Evolutionary conservation across 2,113 vertebrate genomes (phyloP).

Genomic region (Callospermophilus lateralis): DNA sequence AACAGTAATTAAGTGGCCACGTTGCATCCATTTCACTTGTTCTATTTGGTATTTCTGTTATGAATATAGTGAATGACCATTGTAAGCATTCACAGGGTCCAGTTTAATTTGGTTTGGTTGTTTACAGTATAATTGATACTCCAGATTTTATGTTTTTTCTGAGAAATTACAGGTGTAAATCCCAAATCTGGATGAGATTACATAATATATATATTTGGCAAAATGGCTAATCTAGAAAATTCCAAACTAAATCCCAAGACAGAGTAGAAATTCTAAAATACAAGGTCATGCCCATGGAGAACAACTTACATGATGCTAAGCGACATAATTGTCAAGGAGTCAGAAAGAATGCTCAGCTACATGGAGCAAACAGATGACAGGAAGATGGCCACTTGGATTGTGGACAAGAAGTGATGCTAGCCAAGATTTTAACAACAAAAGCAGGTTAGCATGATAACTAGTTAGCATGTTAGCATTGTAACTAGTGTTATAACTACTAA

Average conservation of each 20-base stretch:
- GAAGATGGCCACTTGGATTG: background rate
- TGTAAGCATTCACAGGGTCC: background rate
- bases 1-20: background rate
- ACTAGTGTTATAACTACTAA: background rate
- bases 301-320: background rate
- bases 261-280: background rate
- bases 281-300: background rate
- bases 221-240: background rate
- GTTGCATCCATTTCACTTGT: background rate
- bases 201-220: background rate
- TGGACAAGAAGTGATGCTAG: background rate
- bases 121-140: background rate
- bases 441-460: too few species aligned
- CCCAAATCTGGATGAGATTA: background rate
- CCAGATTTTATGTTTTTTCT: conserved; percentile 2
- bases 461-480: background rate
- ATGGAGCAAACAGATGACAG: background rate
- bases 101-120: conserved; percentile 48
- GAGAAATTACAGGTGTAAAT: background rate
- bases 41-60: conserved; percentile 27
- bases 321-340: background rate
- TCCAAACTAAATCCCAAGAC: conserved; percentile 17
- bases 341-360: background rate
- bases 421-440: background rate
- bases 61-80: background rate